Evolutionary conservation across 2,113 vertebrate genomes (phyloP), one percentile per base, ranked within the genome.

Genomic region (Eretmochelys imbricata): DNA sequence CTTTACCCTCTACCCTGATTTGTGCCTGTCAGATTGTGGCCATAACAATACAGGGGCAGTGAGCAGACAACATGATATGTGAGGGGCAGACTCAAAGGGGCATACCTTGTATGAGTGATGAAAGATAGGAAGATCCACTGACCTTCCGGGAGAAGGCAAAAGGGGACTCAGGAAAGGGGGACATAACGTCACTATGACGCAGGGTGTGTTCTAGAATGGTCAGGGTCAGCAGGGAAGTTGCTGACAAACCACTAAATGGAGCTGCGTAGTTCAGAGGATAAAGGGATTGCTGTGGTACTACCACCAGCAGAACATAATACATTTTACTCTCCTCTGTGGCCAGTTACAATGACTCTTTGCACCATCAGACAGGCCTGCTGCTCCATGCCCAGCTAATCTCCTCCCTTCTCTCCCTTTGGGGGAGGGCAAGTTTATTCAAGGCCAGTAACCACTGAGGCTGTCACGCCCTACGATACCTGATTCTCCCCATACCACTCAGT

Each of bases 71-170:
- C 55, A 82, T 85, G 8, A 38, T 82, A 38, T 57, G 42, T n/a
- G 49, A 94, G 82, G 25, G 65, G 65, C 46, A 88, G 93, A 92
- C 94, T 35, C 78, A 89, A 51, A 57, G 57, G 91, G 72, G 25
- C 65, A 42, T 72, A 82, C 55, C 84, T 90, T 80, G 84, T 20
- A 92, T 49, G 94, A 96, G 84, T 72, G 87, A 82, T 62, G 80
- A 92, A 90, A 96, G 54, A 25, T 42, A 80, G 10, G 5, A 85
- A 54, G 3, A 10, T 4, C 42, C 49, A 46, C 35, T 89, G 85
- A 90, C 46, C 17, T 85, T 85, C 94, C 90, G 46, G 87, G 94
- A 90, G 54, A 42, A 5, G 85, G 38, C n/a, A 93, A 87, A 91
- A 89, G 31, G 24, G 88, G 94, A 91, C 51, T 80, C 46, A 8